Percentiles rank a stretch among this genome's conserved stretches.
phyloP scores from a whole-genome alignment of 2,797 vertebrate genomes.

The Gephyroberyx darwinii region DNA sequence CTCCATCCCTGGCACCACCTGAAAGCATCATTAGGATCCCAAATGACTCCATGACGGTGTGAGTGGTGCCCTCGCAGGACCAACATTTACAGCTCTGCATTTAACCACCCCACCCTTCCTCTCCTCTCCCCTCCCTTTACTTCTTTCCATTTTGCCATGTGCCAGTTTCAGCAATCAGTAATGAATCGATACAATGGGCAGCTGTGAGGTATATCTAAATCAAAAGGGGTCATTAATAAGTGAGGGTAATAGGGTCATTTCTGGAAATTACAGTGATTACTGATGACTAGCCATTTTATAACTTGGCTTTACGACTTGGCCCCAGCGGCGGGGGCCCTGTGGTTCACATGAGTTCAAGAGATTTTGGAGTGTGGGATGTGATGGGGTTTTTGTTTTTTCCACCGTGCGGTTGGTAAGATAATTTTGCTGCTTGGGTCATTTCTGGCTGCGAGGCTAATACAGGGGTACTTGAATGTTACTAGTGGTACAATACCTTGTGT shows the following conservation, averaged over 20 bases:
- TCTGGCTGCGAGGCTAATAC: constrained; percentile 44
- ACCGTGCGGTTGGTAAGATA: constrained; percentile 53
- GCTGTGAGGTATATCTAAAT: constrained; percentile 59
- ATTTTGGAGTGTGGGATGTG: constrained; percentile 45
- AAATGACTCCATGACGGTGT: constrained; percentile 33
- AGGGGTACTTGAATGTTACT: constrained; percentile 27
- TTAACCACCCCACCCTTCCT: constrained; percentile 23
- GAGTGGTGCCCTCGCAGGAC: constrained; percentile 7
- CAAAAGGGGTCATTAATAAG: constrained; percentile 46
- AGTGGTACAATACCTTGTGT: neutral
- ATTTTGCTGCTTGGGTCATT: constrained; percentile 46
- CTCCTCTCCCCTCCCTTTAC: constrained; percentile 2
- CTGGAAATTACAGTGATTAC: constrained; percentile 63
- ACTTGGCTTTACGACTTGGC: constrained; percentile 61
- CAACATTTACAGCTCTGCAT: constrained; percentile 22
- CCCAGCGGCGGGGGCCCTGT: constrained; percentile 2
- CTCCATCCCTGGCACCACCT: constrained; percentile 11
- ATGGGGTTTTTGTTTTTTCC: constrained; percentile 33
- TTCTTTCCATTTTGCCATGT: constrained; percentile 29
- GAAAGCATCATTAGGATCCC: constrained; percentile 26
- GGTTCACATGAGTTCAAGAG: constrained; percentile 48
- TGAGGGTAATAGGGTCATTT: constrained; percentile 55
- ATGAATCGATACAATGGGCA: constrained; percentile 42
- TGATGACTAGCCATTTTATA: constrained; percentile 48
- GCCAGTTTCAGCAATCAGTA: constrained; percentile 44